Evolutionary conservation across 2,113 vertebrate species (phyloP).

Genomic region (Phyllostomus discolor): DNA sequence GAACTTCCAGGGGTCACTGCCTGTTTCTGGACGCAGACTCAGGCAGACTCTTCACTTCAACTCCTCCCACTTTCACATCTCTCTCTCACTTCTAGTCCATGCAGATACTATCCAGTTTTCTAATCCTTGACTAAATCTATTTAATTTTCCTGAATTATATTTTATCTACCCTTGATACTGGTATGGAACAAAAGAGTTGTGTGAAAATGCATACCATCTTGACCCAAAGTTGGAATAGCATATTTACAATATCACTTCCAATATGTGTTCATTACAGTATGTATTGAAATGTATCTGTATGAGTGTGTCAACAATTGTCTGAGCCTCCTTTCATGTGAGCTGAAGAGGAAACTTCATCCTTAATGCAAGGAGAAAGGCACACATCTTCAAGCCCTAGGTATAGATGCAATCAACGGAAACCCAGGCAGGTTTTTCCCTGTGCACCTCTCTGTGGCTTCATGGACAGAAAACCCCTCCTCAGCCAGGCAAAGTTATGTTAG

Average conservation of each 20-base stretch:
- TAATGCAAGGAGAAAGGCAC: neutral
- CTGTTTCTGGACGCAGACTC: neutral
- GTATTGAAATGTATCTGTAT: neutral
- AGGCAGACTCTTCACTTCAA: neutral
- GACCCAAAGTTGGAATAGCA: neutral
- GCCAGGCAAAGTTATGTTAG: neutral
- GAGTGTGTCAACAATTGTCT: neutral
- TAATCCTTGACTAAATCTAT: neutral
- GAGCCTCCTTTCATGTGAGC: neutral
- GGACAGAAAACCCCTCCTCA: neutral
- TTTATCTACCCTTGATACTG: neutral
- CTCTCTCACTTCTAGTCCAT: neutral
- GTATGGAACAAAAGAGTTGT: neutral
- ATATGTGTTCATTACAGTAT: neutral
- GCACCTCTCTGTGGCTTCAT: neutral
- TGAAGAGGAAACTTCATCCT: neutral
- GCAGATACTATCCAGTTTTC: neutral
- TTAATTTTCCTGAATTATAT: neutral
- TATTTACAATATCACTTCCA: neutral
- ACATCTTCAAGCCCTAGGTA: neutral
- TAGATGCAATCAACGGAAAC: neutral
- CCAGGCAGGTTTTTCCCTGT: neutral
- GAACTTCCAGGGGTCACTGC: neutral
- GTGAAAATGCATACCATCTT: neutral
- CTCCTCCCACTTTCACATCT: neutral